Conservation (phyloP, 2,888 invertebrate species). For the Anthrax anthrax region DNA sequence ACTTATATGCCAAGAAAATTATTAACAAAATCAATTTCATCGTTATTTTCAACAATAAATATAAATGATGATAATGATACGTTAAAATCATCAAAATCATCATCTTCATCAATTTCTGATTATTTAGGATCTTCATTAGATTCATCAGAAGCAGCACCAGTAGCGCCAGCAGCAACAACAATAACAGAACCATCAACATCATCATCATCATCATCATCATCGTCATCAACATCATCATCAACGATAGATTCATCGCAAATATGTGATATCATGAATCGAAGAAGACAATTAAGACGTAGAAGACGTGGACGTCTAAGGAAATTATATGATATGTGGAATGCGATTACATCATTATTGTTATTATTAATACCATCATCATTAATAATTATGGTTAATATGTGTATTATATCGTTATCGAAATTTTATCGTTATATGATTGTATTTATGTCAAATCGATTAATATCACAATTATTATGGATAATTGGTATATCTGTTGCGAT, state of each 20-base stretch:
- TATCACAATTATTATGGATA: constrained; percentile 13
- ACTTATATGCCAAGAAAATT: background rate
- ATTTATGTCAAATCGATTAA: constrained; percentile 6
- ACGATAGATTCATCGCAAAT: background rate
- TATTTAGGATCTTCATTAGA: background rate
- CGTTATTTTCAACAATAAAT: background rate
- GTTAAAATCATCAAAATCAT: constrained; percentile 3
- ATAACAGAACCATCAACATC: background rate
- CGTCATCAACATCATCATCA: constrained; percentile 1
- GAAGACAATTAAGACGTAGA: constrained; percentile 20
- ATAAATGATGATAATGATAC: background rate
- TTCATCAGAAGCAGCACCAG: too few relatives aligned
- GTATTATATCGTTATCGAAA: constrained; percentile 17
- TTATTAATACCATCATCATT: constrained; percentile 1
- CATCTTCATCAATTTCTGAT: background rate
- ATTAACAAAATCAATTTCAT: background rate
- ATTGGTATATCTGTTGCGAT: constrained; percentile 18
- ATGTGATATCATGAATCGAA: constrained; percentile 3
- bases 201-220: background rate
- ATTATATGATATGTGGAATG: constrained; percentile 4
- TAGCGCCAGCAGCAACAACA: constrained; percentile 7
- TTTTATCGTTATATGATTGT: constrained; percentile 13
- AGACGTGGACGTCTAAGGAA: constrained; percentile 32
- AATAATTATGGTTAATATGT: background rate
- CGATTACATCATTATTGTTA: constrained; percentile 5